Conservation (phyloP, 1,140 invertebrate genomes). For the Antheraea mylitta region DNA sequence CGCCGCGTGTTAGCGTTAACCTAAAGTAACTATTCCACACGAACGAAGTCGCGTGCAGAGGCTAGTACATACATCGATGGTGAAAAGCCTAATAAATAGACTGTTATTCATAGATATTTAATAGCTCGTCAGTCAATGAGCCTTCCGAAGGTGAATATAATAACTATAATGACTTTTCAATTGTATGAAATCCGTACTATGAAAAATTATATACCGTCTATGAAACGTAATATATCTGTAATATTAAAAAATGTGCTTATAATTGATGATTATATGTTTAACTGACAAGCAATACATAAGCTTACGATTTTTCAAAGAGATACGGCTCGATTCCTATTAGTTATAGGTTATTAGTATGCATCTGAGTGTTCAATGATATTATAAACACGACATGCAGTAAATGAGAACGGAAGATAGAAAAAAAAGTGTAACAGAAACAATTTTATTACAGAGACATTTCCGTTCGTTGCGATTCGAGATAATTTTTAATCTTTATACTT, state of each 20-base stretch:
- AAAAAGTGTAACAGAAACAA: conserved; percentile 46
- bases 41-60: no score
- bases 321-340: conserved; percentile 17
- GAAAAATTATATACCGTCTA: no score
- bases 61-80: no score
- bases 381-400: conserved; percentile 34
- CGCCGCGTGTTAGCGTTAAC: no score
- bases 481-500: conserved; percentile 45
- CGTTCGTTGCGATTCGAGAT: conserved; percentile 45
- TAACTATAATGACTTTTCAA: no score
- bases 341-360: conserved; percentile 18
- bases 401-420: conserved; percentile 48
- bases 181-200: no score
- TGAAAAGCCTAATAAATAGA: no score
- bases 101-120: no score
- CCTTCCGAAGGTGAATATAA: no score
- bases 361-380: conserved; percentile 33
- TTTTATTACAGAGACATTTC: conserved; percentile 53
- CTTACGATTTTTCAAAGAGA: conserved; percentile 19
- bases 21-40: no score
- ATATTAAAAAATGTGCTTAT: neutral
- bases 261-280: conserved; percentile 12
- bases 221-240: no score
- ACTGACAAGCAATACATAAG: conserved; percentile 13
- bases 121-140: no score